Evolutionary conservation across 2,797 vertebrate genomes (phyloP), one percentile per base, ranked within the genome.

Genomic region (Lycodopsis pacificus): DNA sequence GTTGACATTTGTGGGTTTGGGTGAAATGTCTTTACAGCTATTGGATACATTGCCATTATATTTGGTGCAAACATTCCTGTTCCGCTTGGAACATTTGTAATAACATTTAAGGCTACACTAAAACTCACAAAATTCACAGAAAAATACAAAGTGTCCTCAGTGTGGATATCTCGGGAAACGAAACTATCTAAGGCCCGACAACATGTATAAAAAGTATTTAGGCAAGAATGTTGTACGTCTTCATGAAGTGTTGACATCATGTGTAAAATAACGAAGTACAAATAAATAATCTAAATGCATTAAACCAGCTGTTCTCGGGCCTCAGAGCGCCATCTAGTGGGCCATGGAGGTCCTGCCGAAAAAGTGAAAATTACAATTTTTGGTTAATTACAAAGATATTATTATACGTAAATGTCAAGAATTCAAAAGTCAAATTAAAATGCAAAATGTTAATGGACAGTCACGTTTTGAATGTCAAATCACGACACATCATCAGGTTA

Each of bases 281-380:
- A 19, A 48, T 36, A 72, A 11, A 78, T 42, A 63, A 17, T 59
- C 30, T 4, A 44, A 63, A 71, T 56, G 3, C 30, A 42, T 12
- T 42, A 15, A 32, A 5, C 13, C 46, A 48, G 46, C 46, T 48
- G 10, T 9, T 48, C 46, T 48, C 7, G 7, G 46, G 46, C 46
- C 15, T 46, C 44, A 46, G 44, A 46, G 17, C 7, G 44, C 15
- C 44, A 20, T 48, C 46, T 20, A 20, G 7, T 51, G 49, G n/a
- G 30, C 30, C 5, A 1, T 5, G 30, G 30, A 22, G n/a, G 9
- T 51, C 49, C 49, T 51, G 8, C 49, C n/a, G 5, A 51, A 51
- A 32, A 32, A 32, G 30, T 22, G 22, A 22, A 12, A 53, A 12
- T 25, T 22, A 22, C 4, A 53, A 25, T 25, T 5, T 25, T 11